These are phyloP conservation scores for Colaptes auratus DNA, from an alignment of 2,113 vertebrate genomes.

Conservation along the genomic window DNA sequence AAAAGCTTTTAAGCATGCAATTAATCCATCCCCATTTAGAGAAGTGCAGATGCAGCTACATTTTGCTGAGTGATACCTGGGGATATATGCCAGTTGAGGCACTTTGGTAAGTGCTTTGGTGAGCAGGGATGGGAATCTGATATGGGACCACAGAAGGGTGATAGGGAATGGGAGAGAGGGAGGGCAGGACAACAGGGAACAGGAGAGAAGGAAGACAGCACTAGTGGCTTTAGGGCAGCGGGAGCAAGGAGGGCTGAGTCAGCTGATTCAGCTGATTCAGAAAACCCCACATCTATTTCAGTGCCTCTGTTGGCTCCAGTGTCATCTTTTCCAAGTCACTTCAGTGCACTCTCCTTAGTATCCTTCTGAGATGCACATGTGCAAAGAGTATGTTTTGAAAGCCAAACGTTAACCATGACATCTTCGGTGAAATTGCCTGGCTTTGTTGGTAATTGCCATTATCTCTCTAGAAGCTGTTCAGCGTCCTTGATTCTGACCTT, in stretches of 20 bases:
- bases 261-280: not conserved
- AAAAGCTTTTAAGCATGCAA: slow-evolving; percentile 15
- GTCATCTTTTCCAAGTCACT: not conserved
- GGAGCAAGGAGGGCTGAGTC: not conserved
- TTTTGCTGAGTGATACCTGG: not conserved
- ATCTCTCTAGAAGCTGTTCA: not conserved
- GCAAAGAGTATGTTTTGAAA: not conserved
- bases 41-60: not conserved
- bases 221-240: fast-evolving
- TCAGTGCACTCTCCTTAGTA: not conserved
- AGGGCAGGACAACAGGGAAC: not conserved
- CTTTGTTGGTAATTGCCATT: not conserved
- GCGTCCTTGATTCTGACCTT: not conserved
- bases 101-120: not conserved
- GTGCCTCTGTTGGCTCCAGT: not conserved
- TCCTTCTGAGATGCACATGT: not conserved
- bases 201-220: not conserved
- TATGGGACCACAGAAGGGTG: not conserved
- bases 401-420: not conserved
- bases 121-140: not conserved
- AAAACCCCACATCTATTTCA: not conserved
- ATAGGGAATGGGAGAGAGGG: not conserved
- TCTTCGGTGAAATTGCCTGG: not conserved
- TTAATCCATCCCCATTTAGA: slow-evolving; percentile 27
- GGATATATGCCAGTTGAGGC: not conserved